These are phyloP conservation scores for Cnemophilus loriae DNA, from an alignment of 2,113 vertebrate genomes.

Conservation along the genomic window DNA sequence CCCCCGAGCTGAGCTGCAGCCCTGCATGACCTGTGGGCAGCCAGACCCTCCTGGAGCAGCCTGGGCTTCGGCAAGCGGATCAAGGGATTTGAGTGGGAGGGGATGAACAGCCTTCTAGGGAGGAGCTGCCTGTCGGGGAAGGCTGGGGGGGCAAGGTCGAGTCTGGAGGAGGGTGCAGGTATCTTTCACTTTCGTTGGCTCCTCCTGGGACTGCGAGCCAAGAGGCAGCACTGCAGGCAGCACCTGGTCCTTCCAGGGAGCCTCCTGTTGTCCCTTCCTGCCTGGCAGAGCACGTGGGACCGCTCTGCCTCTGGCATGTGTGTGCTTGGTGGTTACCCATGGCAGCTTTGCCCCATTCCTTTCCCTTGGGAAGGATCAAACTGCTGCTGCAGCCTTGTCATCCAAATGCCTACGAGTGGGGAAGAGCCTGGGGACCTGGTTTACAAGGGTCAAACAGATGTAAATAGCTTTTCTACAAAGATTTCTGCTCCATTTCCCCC, in stretches of 20 bases:
- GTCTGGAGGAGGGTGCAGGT: neutral
- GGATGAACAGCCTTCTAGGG: neutral
- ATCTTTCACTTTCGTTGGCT: slow-evolving; percentile 35
- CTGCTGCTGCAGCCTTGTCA: neutral
- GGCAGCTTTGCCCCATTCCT: neutral
- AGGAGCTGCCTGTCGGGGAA: neutral
- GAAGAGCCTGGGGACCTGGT: neutral
- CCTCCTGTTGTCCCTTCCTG: neutral
- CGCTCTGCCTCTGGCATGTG: fast-evolving
- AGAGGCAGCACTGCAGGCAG: neutral
- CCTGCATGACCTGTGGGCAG: neutral
- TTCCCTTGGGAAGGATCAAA: neutral
- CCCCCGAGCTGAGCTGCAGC: neutral
- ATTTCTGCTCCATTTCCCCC: slow-evolving; percentile 8
- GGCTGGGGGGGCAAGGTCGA: neutral
- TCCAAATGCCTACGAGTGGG: neutral
- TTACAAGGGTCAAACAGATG: slow-evolving; percentile 43
- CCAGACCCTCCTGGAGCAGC: neutral
- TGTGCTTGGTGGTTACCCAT: neutral
- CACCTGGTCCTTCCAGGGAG: neutral
- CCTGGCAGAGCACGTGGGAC: neutral
- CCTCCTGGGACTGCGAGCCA: neutral
- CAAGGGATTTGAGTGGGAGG: neutral
- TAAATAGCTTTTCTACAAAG: slow-evolving; percentile 30
- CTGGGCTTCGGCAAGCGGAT: neutral